Percentiles rank a stretch among this genome's conserved stretches.
Conservation (phyloP, 2,113 vertebrate species). For the Psephotus haematonotus region DNA sequence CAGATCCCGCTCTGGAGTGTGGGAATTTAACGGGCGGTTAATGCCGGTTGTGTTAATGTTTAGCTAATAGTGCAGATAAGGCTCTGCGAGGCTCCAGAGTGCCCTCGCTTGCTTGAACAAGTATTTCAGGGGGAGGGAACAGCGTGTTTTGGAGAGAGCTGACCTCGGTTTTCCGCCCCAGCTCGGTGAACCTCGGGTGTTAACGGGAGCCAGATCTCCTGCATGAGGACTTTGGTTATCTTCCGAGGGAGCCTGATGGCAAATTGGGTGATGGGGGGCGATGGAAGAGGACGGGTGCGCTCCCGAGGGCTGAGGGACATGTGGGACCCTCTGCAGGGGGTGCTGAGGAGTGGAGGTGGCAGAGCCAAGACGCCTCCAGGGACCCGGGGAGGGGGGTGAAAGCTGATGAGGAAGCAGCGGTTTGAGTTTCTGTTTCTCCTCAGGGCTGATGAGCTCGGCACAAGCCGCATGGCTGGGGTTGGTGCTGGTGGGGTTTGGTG, state of each 20-base stretch:
- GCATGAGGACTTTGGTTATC: fast-evolving
- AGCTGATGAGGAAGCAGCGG: background rate
- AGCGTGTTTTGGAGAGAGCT: background rate
- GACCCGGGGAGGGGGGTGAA: background rate
- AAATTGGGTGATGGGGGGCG: fast-evolving
- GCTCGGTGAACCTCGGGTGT: fast-evolving
- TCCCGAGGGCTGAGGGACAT: fast-evolving
- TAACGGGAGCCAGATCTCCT: background rate
- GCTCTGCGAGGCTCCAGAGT: background rate
- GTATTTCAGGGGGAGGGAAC: background rate
- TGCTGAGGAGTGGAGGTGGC: background rate
- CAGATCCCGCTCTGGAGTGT: background rate
- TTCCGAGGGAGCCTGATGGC: background rate
- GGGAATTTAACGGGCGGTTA: fast-evolving
- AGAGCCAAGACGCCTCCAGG: background rate
- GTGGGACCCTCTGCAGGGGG: background rate
- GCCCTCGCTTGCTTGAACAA: background rate
- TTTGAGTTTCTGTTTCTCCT: background rate
- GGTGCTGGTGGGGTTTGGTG: background rate
- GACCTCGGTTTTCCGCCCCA: background rate
- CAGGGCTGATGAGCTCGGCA: slow-evolving; percentile 27
- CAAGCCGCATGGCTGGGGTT: background rate
- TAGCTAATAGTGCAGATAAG: fast-evolving
- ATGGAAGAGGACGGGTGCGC: fast-evolving
- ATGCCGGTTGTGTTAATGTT: background rate